Conservation (phyloP, 2,113 vertebrate species). For the Caranx melampygus region DNA sequence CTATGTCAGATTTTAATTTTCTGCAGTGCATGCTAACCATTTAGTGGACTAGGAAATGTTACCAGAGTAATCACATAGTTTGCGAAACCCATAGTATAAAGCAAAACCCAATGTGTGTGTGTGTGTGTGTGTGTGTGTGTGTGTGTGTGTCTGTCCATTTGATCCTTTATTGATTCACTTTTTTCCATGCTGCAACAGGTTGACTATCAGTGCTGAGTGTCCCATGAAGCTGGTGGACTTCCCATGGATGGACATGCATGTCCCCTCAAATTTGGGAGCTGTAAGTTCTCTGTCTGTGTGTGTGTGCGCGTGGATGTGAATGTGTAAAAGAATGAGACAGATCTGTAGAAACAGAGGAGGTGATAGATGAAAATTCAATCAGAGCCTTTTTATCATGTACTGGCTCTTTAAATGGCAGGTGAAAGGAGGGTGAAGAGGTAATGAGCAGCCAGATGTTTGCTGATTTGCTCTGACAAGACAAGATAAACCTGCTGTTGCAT, state of each 20-base stretch:
- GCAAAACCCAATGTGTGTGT: neutral
- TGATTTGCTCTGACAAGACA: conserved; percentile 14
- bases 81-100: neutral
- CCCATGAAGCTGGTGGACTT: conserved; percentile 99
- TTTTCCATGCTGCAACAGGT: conserved; percentile 82
- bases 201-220: conserved; percentile 98
- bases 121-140: neutral
- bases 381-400: neutral
- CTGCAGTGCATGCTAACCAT: neutral
- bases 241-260: conserved; percentile 98
- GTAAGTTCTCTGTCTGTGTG: conserved; percentile 84
- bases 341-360: neutral
- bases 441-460: neutral
- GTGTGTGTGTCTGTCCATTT: neutral
- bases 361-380: neutral
- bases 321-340: neutral
- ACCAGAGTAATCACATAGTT: neutral
- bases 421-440: neutral
- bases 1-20: neutral
- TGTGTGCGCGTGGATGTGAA: neutral
- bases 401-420: neutral
- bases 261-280: conserved; percentile 99
- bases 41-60: neutral
- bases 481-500: neutral
- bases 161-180: neutral